phyloP scores from a whole-genome alignment of 2,797 vertebrate species.

The Poecilia wingei region DNA sequence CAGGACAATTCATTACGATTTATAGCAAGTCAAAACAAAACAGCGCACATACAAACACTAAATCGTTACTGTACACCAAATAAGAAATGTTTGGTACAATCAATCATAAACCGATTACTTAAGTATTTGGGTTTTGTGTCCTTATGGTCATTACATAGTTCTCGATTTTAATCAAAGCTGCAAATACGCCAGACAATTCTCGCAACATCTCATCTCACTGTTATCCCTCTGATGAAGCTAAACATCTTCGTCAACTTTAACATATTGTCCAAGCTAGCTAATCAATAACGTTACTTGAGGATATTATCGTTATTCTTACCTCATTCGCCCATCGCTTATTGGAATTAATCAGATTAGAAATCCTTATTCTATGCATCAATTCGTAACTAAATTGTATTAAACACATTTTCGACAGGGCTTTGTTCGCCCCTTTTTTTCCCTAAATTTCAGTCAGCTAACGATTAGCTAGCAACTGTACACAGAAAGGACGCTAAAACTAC shows the following conservation, averaged over 20 bases:
- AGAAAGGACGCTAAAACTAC: conserved; percentile 60
- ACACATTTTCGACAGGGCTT: conserved; percentile 13
- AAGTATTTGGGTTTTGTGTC: not conserved
- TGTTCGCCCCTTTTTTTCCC: not conserved
- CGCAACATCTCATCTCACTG: not conserved
- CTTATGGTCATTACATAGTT: not conserved
- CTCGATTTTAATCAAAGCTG: not conserved
- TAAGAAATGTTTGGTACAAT: not conserved
- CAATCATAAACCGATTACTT: not conserved
- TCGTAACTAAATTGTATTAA: not conserved
- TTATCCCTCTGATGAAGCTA: not conserved
- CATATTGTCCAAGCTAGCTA: conserved; percentile 33
- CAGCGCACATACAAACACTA: not conserved
- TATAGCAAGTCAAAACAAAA: not conserved
- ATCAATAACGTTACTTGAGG: not conserved
- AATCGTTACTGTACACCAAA: not conserved
- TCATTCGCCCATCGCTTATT: conserved; percentile 17
- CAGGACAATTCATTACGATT: not conserved
- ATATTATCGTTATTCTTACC: conserved; percentile 34
- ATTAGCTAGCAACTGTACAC: conserved; percentile 70
- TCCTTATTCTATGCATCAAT: not conserved
- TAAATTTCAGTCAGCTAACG: not conserved
- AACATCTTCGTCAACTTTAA: not conserved
- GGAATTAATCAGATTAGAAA: not conserved
- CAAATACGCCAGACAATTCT: no score